Evolutionary conservation across 2,888 invertebrate species (phyloP), one percentile per base, ranked within the genome.

Genomic region (Agriotes lineatus): DNA sequence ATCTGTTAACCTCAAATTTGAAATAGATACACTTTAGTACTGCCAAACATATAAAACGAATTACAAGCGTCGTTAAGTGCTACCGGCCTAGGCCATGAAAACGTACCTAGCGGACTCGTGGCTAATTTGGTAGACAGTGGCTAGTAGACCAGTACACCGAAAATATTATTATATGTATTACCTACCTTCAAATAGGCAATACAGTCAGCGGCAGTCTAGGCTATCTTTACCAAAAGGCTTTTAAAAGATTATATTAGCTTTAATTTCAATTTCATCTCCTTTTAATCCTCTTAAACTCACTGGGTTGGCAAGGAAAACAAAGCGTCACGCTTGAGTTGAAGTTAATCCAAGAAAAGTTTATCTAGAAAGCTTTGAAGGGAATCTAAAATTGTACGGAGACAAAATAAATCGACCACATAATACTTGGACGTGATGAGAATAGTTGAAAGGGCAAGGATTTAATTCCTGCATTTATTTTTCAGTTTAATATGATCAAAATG

Each of bases 311-410:
- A 56, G 45, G 33, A 57, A 64, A 57, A 64, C 64, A 64, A 57
- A 64, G 64, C 64, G 35, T 64, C 64, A 56, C 57, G 64, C 64
- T 64, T 22, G 48, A 57, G 45, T 56, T 64, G 42, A 57, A 48
- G 56, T 64, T 64, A 64, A 64, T 64, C 57, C 48, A 64, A 60
- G 64, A 64, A 64, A 64, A 62, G 54, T 56, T 62, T 54, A 62
- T 62, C 62, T 62, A 62, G 54, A 62, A 61, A 44, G 62, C 62
- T 62, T 62, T 62, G 52, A 54, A 50, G 42, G 44, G 39, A 62
- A 54, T 62, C 35, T 48, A 35, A 60, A 60, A 56, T 48, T 48
- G 48, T 48, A 48, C 48, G 48, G 48, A 48, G 48, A 22, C 25
- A 12, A 48, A 48, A 25, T 48, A 48, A 45, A 48, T 48, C 48